A percentile compares a stretch with the other conserved stretches of the same genome.
phyloP scores from a whole-genome alignment of 2,797 vertebrate species.

The Tangara arthus region DNA sequence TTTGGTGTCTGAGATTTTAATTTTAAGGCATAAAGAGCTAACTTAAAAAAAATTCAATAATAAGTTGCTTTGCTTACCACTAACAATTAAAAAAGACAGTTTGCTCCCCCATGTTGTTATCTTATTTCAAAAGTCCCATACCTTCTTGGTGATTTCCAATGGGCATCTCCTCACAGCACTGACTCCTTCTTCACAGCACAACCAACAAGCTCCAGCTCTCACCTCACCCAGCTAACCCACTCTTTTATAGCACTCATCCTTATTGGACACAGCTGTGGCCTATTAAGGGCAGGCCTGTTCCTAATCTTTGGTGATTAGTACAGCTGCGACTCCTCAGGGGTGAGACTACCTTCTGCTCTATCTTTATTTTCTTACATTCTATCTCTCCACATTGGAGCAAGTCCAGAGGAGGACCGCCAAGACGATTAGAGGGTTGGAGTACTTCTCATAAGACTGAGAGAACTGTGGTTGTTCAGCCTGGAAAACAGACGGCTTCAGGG shows the following conservation, averaged over 20 bases:
- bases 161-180: no score
- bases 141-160: no score
- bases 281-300: no score
- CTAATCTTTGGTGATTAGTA: no score
- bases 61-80: background rate
- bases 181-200: no score
- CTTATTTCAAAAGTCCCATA: no score
- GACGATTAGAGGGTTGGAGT: background rate
- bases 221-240: no score
- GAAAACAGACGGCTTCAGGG: background rate
- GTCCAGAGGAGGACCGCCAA: background rate
- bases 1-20: background rate
- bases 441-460: background rate
- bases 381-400: background rate
- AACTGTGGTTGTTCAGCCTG: background rate
- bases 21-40: background rate
- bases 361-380: no score
- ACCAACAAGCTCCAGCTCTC: accelerated
- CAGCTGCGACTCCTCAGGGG: no score
- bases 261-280: no score
- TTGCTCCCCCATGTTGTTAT: background rate
- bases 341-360: no score
- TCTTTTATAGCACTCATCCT: no score
- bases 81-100: background rate
- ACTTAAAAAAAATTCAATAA: background rate